Evolutionary conservation across 1,140 invertebrate species (phyloP), one percentile per base, ranked within the genome.

Genomic region (Trichonephila inaurata): DNA sequence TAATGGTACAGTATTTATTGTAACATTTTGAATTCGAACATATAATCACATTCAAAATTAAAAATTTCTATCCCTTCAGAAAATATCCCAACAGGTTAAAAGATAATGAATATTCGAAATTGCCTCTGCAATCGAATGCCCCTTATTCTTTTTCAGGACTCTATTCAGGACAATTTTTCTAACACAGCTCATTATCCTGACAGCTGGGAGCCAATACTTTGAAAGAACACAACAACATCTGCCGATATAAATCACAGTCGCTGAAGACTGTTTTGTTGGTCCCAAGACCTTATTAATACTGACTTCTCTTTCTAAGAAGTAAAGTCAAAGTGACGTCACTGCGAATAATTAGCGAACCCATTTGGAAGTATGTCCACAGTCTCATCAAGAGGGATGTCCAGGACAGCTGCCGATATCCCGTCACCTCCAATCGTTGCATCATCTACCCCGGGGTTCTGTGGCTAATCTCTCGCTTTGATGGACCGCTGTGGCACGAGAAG

Each of bases 301-400:
- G 72, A 77, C 72, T 77, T 77, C 24, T 10, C 24, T 14, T 19
- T 77, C 16, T 5, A 40, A 28, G 72, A 77, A 77, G 4, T 16
- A n/a, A 77, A 77, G 24, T 77, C 72, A 19, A 28, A 77, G 33
- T 77, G 72, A 77, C 72, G 72, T 77, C 72, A 77, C 33, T 24
- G 33, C 33, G 72, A 40, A 40, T 40, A 77, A 77, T 77, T 77
- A 77, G 72, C 21, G 18, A n/a, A 5, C 72, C 33, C 24, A 28
- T 77, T 77, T 77, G 51, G 51, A 51, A 51, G 51, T 51, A 51
- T 28, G 72, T 40, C 72, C 33, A 77, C 21, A 33, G 72, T 24
- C 72, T 40, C 24, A 77, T 33, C 72, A 77, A 77, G 12, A 77
- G 24, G 24, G 18, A 40, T 40, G 72, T 77, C 72, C 24, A 77